Evolutionary conservation across 2,113 vertebrate species (phyloP), one percentile per base, ranked within the genome.

Genomic region (Microcebus ravelobensis): DNA sequence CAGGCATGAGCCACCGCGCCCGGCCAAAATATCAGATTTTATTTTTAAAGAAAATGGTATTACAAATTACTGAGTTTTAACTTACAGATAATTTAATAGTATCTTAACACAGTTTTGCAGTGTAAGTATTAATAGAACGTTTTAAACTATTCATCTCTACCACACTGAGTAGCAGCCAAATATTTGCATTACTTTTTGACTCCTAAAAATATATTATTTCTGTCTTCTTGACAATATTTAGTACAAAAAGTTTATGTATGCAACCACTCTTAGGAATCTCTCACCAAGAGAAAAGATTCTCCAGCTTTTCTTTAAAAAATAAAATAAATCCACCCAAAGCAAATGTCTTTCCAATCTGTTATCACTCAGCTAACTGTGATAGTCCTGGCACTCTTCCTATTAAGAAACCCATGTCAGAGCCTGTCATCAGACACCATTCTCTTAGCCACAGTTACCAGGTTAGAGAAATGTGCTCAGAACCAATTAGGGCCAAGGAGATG

Each of bases 31-130:
- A 55, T 20, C 42, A 76, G 45, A 77, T 36, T 86, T 90, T 83
- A 73, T 82, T 84, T 89, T 81, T 65, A 70, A 90, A 96, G 34
- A 48, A 45, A 93, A 73, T 36, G 68, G 34, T 42, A 90, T 55
- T 55, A 89, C 7, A 77, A 73, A 67, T 91, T 63, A 83, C 18
- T 77, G 8, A 76, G n/a, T 63, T 81, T 94, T 87, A 42, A 94
- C 8, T 74, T 84, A 80, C 27, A 95, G 61, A 59, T 45, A 36
- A 42, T 45, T 45, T 94, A 81, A 77, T 70, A 63, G 39, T 42
- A 42, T 73, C n/a, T 79, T 88, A 71, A 88, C 15, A 89, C 21
- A 90, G 52, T 48, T 94, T 86, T 70, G 80, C 14, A 82, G 39
- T 61, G 8, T 70, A 74, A 52, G 55, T 57, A 57, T 57, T 57